Evolutionary conservation across 2,113 vertebrate species (phyloP).

Genomic region (Cromileptes altivelis): DNA sequence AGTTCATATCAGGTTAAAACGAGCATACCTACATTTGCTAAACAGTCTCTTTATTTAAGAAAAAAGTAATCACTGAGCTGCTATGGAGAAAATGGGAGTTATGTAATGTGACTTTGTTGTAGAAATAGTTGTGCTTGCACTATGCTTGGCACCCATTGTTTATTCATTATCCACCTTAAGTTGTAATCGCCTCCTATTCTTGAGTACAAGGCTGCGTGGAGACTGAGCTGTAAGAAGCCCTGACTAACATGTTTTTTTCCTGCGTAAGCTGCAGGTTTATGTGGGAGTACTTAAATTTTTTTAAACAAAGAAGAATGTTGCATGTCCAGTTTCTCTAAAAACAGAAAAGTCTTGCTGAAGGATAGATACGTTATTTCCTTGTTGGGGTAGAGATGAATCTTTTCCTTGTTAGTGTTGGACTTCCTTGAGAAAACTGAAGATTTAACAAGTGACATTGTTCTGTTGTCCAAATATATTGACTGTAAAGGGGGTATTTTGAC

Average conservation of each 20-base stretch:
- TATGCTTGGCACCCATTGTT: constrained; percentile 6
- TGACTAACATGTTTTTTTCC: neutral
- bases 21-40: neutral
- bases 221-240: neutral
- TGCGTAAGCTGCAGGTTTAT: neutral
- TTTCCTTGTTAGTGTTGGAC: constrained; percentile 24
- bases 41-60: neutral
- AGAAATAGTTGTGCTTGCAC: neutral
- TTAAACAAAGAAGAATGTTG: constrained; percentile 44
- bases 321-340: constrained; percentile 10
- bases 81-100: neutral
- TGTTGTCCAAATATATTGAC: neutral
- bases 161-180: neutral
- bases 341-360: neutral
- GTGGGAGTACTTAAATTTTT: neutral
- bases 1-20: neutral
- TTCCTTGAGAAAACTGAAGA: neutral
- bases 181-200: neutral
- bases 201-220: neutral
- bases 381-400: neutral
- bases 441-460: neutral
- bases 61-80: neutral
- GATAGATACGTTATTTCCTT: constrained; percentile 23
- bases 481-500: too few species aligned
- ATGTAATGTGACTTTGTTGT: neutral